phyloP scores from a whole-genome alignment of 2,113 vertebrate species.

The Xenus cinereus region DNA sequence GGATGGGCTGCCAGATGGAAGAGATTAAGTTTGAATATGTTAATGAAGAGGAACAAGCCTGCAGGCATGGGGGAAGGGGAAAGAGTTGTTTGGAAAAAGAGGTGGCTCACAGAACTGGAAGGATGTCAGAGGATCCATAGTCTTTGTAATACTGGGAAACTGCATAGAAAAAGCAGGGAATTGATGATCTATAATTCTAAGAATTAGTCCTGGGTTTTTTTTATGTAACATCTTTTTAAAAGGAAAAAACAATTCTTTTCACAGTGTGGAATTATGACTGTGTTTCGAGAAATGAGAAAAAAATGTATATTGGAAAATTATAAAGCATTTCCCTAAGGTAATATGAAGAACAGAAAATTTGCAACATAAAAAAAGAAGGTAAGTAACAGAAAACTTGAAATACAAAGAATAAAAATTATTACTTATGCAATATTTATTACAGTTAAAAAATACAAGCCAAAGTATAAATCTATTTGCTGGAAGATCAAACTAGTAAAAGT shows the following conservation, averaged over 20 bases:
- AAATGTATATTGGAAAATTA: background rate
- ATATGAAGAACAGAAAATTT: background rate
- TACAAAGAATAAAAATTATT: background rate
- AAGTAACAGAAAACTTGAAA: background rate
- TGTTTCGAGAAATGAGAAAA: background rate
- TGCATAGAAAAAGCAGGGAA: background rate
- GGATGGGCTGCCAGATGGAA: conserved; percentile 44
- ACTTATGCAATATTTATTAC: background rate
- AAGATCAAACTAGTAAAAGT: background rate
- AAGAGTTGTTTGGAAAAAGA: conserved; percentile 17
- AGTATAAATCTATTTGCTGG: background rate
- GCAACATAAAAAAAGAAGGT: background rate
- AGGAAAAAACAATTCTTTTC: background rate
- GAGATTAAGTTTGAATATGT: conserved; percentile 49
- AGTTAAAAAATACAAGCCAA: background rate
- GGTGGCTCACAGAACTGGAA: conserved; percentile 9
- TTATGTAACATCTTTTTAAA: background rate
- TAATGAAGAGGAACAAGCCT: conserved; percentile 45
- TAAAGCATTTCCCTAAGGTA: background rate
- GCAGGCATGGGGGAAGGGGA: conserved; percentile 12
- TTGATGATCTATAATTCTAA: background rate
- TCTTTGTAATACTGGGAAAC: background rate
- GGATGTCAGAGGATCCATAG: background rate
- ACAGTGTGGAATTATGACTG: background rate
- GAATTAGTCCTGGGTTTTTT: background rate